Evolutionary conservation across 2,797 vertebrate genomes (phyloP).

Genomic region (Limosa lapponica): DNA sequence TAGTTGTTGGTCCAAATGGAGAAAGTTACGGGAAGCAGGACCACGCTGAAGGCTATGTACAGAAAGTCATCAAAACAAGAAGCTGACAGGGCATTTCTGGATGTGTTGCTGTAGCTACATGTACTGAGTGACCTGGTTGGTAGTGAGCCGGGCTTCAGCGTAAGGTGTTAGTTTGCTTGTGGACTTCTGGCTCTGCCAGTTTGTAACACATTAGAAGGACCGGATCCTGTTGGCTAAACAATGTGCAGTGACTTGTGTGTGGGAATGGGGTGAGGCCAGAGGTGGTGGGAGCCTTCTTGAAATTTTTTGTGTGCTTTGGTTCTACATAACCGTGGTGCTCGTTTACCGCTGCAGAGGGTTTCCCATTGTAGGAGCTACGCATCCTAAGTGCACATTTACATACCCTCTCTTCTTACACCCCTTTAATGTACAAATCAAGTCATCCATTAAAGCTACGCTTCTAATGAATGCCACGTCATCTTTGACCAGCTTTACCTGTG

Average conservation of each 20-base stretch:
- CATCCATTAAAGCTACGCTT: not conserved
- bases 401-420: not conserved
- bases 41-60: not conserved
- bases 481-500: not conserved
- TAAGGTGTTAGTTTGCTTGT: not conserved
- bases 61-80: not conserved
- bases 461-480: not conserved
- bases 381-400: not conserved
- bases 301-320: not conserved
- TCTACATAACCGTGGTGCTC: fast-evolving
- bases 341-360: not conserved
- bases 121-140: not conserved
- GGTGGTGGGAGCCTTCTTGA: not conserved
- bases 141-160: not conserved
- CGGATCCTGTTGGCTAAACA: not conserved
- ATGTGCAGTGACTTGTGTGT: not conserved
- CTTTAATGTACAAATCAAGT: not conserved
- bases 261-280: not conserved
- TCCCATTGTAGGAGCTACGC: not conserved
- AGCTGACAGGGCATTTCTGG: not conserved
- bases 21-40: not conserved
- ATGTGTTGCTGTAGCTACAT: not conserved
- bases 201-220: not conserved
- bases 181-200: not conserved
- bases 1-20: not conserved